These are phyloP conservation scores for Atherinosoma microstoma DNA, from an alignment of 2,797 vertebrate genomes.

Conservation along the genomic window DNA sequence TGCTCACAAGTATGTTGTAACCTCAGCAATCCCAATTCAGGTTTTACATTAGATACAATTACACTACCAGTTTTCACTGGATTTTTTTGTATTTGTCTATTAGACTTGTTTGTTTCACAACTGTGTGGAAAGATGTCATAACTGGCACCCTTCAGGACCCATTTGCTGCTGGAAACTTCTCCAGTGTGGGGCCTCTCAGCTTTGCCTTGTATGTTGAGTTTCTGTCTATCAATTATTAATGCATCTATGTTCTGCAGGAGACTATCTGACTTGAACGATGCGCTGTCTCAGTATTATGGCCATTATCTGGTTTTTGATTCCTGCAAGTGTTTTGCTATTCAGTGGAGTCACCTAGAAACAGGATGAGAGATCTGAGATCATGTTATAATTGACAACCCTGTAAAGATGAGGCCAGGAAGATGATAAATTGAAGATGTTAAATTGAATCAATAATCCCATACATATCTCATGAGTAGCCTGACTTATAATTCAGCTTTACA, in stretches of 20 bases:
- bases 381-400: constrained; percentile 73
- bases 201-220: constrained; percentile 61
- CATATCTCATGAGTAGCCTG: constrained; percentile 67
- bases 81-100: constrained; percentile 64
- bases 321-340: constrained; percentile 71
- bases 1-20: constrained; percentile 38
- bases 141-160: constrained; percentile 68
- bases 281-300: constrained; percentile 77
- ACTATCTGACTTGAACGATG: constrained; percentile 75
- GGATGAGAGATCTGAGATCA: constrained; percentile 57
- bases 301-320: constrained; percentile 78
- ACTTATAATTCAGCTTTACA: constrained; percentile 57
- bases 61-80: constrained; percentile 41
- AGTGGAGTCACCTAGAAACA: constrained; percentile 58
- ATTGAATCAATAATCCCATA: constrained; percentile 77
- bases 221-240: constrained; percentile 80
- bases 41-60: constrained; percentile 40
- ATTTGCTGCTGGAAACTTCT: constrained; percentile 71
- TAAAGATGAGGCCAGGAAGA: constrained; percentile 74
- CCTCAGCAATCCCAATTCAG: constrained; percentile 28
- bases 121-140: constrained; percentile 69
- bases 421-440: constrained; percentile 72
- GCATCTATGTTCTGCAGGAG: constrained; percentile 71
- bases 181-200: constrained; percentile 51
- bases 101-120: constrained; percentile 51